Conservation (phyloP, 2,888 invertebrate genomes). For the Himalopsyche kuldschensis region DNA sequence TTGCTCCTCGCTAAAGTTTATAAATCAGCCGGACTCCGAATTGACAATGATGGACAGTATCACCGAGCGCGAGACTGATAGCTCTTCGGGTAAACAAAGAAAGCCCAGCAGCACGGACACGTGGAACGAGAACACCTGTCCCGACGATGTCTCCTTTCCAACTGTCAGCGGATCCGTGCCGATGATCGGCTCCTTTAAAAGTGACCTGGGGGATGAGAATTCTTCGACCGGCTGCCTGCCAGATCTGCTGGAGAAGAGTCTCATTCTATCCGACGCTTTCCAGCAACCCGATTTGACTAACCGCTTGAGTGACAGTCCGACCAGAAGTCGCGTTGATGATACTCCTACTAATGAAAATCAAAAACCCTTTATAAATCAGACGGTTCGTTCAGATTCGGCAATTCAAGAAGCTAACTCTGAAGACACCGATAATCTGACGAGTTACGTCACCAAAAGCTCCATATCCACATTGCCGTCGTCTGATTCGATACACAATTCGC, state of each 20-base stretch:
- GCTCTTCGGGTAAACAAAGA: conserved; percentile 25
- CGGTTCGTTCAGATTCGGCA: neutral
- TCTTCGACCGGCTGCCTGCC: conserved; percentile 46
- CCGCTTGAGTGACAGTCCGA: conserved; percentile 44
- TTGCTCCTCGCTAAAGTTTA: conserved; percentile 23
- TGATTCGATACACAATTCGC: conserved; percentile 45
- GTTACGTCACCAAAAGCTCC: neutral
- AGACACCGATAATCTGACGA: neutral
- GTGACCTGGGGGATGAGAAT: conserved; percentile 56
- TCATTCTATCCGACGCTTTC: conserved; percentile 40
- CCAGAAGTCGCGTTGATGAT: conserved; percentile 41
- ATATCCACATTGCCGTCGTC: conserved; percentile 41
- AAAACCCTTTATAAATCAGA: neutral
- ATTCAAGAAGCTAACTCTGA: neutral
- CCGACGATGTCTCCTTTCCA: conserved; percentile 79
- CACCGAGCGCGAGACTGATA: conserved; percentile 42
- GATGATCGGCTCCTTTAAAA: conserved; percentile 68
- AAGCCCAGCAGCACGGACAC: conserved; percentile 60
- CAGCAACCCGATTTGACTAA: conserved; percentile 52
- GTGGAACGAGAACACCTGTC: conserved; percentile 80
- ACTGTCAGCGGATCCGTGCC: conserved; percentile 78
- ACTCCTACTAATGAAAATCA: conserved; percentile 46
- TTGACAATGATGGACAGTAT: conserved; percentile 44
- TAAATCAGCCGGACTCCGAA: conserved; percentile 49
- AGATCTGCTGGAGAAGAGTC: conserved; percentile 53